phyloP scores from a whole-genome alignment of 2,797 vertebrate genomes.

The Ara ararauna region DNA sequence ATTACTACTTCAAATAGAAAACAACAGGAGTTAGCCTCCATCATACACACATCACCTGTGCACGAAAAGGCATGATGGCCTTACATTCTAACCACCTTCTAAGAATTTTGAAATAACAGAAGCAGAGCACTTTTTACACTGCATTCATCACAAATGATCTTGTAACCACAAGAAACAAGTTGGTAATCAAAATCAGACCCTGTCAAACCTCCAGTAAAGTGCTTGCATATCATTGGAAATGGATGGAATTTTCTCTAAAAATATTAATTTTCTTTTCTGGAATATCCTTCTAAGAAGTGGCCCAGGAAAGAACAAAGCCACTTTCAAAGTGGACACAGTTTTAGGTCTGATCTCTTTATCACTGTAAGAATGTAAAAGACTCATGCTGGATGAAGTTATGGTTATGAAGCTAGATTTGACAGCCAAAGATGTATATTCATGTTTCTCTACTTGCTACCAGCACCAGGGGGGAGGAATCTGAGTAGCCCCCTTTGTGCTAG shows the following conservation, averaged over 20 bases:
- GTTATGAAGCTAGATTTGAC: not conserved
- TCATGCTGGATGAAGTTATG: not conserved
- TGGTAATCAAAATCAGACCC: not conserved
- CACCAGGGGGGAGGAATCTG: not conserved
- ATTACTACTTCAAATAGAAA: not conserved
- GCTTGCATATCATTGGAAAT: fast-evolving
- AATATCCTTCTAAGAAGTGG: not conserved
- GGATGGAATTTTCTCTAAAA: not conserved
- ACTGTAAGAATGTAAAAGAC: not conserved
- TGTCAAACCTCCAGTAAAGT: not conserved
- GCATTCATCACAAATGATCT: not conserved
- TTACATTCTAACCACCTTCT: not conserved
- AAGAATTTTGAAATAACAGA: not conserved
- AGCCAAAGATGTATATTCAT: not conserved
- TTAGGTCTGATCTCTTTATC: not conserved
- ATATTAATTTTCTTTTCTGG: not conserved
- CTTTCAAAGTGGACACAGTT: not conserved
- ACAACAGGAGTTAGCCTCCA: not conserved
- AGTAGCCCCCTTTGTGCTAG: not conserved
- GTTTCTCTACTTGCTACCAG: not conserved
- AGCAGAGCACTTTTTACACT: not conserved
- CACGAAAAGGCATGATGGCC: not conserved
- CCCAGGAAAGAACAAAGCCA: not conserved
- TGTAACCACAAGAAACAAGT: not conserved
- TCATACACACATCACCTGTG: not conserved